These are phyloP conservation scores for Carassius carassius DNA, from an alignment of 2,113 vertebrate genomes.

Conservation along the genomic window DNA sequence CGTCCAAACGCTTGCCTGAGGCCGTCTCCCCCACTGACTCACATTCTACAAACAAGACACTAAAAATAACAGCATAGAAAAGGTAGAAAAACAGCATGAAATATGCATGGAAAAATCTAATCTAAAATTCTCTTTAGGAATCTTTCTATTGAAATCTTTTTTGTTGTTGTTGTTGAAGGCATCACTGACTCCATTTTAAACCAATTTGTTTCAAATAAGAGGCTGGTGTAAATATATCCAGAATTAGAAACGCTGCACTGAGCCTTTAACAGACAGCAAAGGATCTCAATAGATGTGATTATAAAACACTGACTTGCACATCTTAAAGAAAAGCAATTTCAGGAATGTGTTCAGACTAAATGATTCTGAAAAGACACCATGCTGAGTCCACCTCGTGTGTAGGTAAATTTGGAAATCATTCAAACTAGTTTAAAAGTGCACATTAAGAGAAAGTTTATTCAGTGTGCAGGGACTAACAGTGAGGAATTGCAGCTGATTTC, in stretches of 20 bases:
- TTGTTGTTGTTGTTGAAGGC: not conserved
- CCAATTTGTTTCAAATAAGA: not conserved
- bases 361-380: not conserved
- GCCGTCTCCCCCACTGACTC: constrained; percentile 48
- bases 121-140: not conserved
- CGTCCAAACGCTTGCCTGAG: constrained; percentile 53
- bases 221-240: not conserved
- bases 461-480: not conserved
- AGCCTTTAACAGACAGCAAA: not conserved
- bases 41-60: constrained; percentile 55
- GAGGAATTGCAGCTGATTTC: not conserved
- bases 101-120: constrained; percentile 22
- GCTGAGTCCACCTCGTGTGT: not conserved
- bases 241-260: not conserved
- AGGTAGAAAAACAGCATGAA: constrained; percentile 41
- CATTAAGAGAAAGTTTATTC: not conserved
- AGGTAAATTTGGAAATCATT: not conserved
- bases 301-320: not conserved
- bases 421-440: not conserved
- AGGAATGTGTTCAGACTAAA: not conserved
- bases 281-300: not conserved
- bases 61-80: constrained; percentile 54
- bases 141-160: not conserved
- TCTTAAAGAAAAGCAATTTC: not conserved
- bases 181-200: not conserved